Conservation (phyloP, 1,140 invertebrate genomes). For the Drosophila lacteicornis region DNA sequence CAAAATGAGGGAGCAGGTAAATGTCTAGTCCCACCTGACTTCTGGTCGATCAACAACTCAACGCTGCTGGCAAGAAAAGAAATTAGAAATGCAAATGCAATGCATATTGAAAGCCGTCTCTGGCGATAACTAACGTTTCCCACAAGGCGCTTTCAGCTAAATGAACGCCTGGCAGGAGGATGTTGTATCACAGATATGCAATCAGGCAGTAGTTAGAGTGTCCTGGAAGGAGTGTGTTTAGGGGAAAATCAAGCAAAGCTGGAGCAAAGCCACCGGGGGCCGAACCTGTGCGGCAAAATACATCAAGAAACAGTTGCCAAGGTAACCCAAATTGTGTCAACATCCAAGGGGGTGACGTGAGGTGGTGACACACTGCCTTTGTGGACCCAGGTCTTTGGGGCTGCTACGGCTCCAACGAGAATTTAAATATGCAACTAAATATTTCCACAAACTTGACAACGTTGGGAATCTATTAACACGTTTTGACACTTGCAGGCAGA, state of each 20-base stretch:
- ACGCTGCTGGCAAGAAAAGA: slow-evolving; percentile 31
- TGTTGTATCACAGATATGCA: slow-evolving; percentile 50
- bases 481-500: slow-evolving; percentile 66
- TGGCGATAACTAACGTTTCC: slow-evolving; percentile 50
- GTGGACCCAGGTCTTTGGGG: background rate
- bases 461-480: slow-evolving; percentile 76
- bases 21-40: slow-evolving; percentile 1
- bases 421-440: slow-evolving; percentile 80
- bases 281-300: slow-evolving; percentile 27
- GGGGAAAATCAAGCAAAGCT: slow-evolving; percentile 17
- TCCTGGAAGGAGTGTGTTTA: slow-evolving; percentile 9
- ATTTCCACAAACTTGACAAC: slow-evolving; percentile 49
- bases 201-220: slow-evolving; percentile 36
- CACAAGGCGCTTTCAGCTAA: slow-evolving; percentile 44
- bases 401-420: slow-evolving; percentile 15
- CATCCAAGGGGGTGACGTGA: slow-evolving; percentile 17
- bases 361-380: slow-evolving; percentile 22
- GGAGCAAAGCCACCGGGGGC: slow-evolving; percentile 12
- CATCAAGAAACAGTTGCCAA: slow-evolving; percentile 30
- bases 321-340: slow-evolving; percentile 49
- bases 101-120: slow-evolving; percentile 51
- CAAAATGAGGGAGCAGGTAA: background rate
- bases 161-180: slow-evolving; percentile 40
- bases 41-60: slow-evolving; percentile 27
- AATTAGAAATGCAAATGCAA: slow-evolving; percentile 63